Percentiles rank a stretch among this genome's conserved stretches.
Evolutionary conservation across 2,113 vertebrate species (phyloP).

Genomic region (Rhineura floridana): DNA sequence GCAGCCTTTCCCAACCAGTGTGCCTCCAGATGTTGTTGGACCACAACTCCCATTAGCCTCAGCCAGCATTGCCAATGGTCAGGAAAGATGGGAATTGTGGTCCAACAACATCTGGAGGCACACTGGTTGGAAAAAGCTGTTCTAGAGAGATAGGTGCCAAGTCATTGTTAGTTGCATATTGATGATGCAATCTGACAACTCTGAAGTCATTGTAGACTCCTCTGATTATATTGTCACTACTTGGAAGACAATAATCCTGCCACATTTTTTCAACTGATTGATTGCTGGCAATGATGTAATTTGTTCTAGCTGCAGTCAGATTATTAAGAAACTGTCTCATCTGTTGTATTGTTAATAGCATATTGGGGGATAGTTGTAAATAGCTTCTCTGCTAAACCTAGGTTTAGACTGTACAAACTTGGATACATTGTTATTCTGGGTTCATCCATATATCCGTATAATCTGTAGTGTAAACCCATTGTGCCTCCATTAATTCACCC

Average conservation of each 20-base stretch:
- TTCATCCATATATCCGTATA: no score
- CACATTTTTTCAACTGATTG: neutral
- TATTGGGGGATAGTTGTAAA: neutral
- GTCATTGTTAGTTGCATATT: neutral
- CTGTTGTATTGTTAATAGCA: constrained; percentile 3
- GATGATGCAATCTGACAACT: constrained; percentile 4
- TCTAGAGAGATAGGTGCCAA: neutral
- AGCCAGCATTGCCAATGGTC: no score
- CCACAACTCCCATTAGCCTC: no score
- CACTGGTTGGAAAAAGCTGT: no score
- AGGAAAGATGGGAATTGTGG: no score
- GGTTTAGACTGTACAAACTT: neutral
- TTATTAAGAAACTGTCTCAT: constrained; percentile 42
- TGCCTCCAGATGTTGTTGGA: no score
- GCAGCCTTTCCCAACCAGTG: no score
- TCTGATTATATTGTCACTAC: constrained; percentile 15
- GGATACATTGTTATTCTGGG: neutral
- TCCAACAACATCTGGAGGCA: no score
- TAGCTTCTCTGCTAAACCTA: neutral
- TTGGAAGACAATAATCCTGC: constrained; percentile 22
- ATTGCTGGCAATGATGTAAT: constrained; percentile 19
- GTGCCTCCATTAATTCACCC: no score
- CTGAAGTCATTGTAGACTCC: neutral
- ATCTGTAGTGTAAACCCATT: no score
- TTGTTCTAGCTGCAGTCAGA: constrained; percentile 27